Percentiles rank a stretch among this genome's conserved stretches.
These are phyloP conservation scores for Notiomystis cincta DNA, from an alignment of 2,113 vertebrate species.

Conservation along the genomic window DNA sequence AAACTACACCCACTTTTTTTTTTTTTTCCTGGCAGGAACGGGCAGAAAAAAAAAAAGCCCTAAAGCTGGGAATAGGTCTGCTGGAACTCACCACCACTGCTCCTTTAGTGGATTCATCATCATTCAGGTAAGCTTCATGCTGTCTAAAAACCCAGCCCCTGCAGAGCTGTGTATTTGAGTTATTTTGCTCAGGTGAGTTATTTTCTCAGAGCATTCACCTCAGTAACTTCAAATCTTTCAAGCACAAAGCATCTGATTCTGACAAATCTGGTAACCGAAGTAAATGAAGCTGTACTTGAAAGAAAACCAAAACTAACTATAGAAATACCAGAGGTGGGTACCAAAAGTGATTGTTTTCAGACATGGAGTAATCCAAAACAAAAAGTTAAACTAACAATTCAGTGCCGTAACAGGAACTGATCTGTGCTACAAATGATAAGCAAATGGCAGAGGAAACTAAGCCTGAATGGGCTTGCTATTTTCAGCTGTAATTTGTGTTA, in stretches of 20 bases:
- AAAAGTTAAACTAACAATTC: neutral
- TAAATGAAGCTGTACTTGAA: neutral
- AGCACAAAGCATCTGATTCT: neutral
- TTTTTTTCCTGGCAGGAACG: neutral
- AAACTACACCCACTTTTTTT: neutral
- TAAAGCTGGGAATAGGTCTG: neutral
- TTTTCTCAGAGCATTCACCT: neutral
- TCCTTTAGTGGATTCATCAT: neutral
- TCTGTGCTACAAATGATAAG: neutral
- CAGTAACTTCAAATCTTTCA: neutral
- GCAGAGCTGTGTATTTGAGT: neutral
- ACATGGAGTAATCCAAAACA: neutral
- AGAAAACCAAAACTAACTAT: neutral
- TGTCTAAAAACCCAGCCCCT: neutral
- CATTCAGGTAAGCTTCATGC: neutral
- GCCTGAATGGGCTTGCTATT: neutral
- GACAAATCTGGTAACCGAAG: fast-evolving
- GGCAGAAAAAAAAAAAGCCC: neutral
- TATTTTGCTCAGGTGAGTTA: neutral
- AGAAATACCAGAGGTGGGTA: neutral
- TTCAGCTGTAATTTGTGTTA: neutral
- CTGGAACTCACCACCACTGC: neutral
- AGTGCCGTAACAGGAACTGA: neutral
- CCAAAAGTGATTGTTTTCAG: neutral
- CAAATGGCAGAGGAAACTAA: neutral